Percentiles rank a stretch among this genome's conserved stretches.
These are phyloP conservation scores for Platichthys stellatus DNA, from an alignment of 2,113 vertebrate species.

Conservation along the genomic window DNA sequence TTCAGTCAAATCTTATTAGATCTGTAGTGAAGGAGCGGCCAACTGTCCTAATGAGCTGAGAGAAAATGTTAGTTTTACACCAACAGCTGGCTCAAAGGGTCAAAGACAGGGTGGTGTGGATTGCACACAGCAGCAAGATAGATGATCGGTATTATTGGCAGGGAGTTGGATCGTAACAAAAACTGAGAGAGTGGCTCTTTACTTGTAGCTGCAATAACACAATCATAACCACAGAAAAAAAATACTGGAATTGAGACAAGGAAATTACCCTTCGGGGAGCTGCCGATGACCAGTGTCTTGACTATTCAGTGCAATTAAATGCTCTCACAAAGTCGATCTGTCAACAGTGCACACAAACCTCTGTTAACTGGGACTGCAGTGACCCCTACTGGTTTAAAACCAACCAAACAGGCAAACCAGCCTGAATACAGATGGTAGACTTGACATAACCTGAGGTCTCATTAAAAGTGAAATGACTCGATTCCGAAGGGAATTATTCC, in stretches of 20 bases:
- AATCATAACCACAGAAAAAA: conserved; percentile 21
- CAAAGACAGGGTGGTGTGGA: conserved; percentile 2
- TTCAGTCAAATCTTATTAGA: conserved; percentile 71
- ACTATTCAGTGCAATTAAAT: conserved; percentile 53
- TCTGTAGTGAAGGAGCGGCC: conserved; percentile 52
- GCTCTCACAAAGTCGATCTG: conserved; percentile 4
- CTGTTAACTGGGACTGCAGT: conserved; percentile 59
- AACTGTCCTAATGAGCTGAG: conserved; percentile 52
- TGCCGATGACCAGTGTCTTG: conserved; percentile 10
- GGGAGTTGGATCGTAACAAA: neutral
- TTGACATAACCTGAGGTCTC: conserved; percentile 3
- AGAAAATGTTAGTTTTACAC: conserved; percentile 44
- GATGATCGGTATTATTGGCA: conserved; percentile 28
- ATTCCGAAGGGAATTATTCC: conserved; percentile 21
- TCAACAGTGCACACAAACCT: neutral
- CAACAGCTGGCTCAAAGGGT: conserved; percentile 33
- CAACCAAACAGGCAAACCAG: neutral
- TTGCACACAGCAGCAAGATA: neutral
- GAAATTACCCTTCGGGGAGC: conserved; percentile 40
- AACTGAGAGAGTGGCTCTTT: conserved; percentile 18
- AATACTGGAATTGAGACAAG: neutral
- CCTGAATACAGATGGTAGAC: neutral
- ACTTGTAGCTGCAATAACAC: neutral
- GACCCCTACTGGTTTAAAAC: conserved; percentile 67
- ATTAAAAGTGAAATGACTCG: conserved; percentile 22